phyloP scores from a whole-genome alignment of 1,140 invertebrate species.

The Drosophila sucinea region DNA sequence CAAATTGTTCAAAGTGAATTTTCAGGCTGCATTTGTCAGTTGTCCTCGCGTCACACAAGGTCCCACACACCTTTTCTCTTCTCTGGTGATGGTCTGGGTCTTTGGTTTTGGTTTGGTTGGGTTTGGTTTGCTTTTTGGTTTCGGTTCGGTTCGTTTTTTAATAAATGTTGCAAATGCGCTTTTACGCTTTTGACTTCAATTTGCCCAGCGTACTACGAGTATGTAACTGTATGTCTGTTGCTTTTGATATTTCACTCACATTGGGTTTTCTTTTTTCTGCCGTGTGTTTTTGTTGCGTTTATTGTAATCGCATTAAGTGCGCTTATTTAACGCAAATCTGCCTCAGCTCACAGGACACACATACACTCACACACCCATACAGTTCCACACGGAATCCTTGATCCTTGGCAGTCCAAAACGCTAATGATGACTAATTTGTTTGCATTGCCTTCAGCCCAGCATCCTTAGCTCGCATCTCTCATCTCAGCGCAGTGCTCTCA shows the following conservation, averaged over 20 bases:
- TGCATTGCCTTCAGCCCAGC: slow-evolving; percentile 55
- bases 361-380: neutral
- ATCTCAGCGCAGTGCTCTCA: neutral
- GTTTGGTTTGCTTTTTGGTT: neutral
- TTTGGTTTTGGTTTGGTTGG: neutral
- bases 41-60: slow-evolving; percentile 39
- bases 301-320: slow-evolving; percentile 82
- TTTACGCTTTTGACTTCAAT: slow-evolving; percentile 79
- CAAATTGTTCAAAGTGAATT: slow-evolving; percentile 75
- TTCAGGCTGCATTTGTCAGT: slow-evolving; percentile 68
- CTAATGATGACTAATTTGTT: slow-evolving; percentile 81
- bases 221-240: slow-evolving; percentile 22
- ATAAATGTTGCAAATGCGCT: slow-evolving; percentile 80
- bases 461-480: slow-evolving; percentile 19
- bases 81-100: neutral
- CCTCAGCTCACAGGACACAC: slow-evolving; percentile 41
- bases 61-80: neutral
- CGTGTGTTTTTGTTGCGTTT: slow-evolving; percentile 53
- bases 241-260: slow-evolving; percentile 17
- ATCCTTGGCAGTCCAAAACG: slow-evolving; percentile 58
- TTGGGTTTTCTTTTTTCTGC: neutral
- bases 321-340: slow-evolving; percentile 82
- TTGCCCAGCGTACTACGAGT: slow-evolving; percentile 31
- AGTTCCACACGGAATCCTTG: slow-evolving; percentile 26
- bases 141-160: slow-evolving; percentile 22